Base-by-base conservation (phyloP, 2,113 vertebrate species). In the Chaetura pelagica region DNA sequence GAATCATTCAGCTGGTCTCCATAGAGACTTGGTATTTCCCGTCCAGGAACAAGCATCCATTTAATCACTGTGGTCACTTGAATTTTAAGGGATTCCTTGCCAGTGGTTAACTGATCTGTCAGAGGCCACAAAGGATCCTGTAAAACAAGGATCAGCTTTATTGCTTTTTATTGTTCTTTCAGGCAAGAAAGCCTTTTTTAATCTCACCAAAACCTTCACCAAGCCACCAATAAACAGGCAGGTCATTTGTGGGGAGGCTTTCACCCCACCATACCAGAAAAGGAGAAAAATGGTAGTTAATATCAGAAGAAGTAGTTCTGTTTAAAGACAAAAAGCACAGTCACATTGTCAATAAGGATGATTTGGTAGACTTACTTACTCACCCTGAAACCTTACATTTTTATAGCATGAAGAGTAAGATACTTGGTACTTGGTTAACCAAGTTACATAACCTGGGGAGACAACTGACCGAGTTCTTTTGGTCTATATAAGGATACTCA, bases 101-200 rank as follows among this genome's bases (percentile, higher is more conserved):
- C 67, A 71, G 49, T 2, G 3, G 59, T 88, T 84, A 90, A 87
- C 68, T 40, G 23, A 86, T 90, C 55, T 92, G 71, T 80, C 63
- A 63, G 35, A 86, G 64, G 57, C 46, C 63, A 90, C 83, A 90
- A 77, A 63, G 75, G 57, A 90, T 77, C 52, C 32, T 16, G 29
- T 51, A 72, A 35, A 91, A 82, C 34, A 89, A 32, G 46, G 95
- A 91, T 86, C 48, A 22, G 27, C 44, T 96, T 94, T 95, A 93
- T 84, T 88, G 76, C 51, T 84, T 86, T 85, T 75, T 63, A 74
- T 57, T 81, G 86, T 88, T 93, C 92, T 93, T 95, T 77, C 73
- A 92, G 48, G 68, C 52, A 94, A 88, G 64, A 90, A 84, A n/a
- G n/a, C n/a, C 29, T 40, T 57, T 84, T 94, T 86, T 71, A 77